phyloP scores from a whole-genome alignment of 2,888 invertebrate species.

The Junonia oenone region DNA sequence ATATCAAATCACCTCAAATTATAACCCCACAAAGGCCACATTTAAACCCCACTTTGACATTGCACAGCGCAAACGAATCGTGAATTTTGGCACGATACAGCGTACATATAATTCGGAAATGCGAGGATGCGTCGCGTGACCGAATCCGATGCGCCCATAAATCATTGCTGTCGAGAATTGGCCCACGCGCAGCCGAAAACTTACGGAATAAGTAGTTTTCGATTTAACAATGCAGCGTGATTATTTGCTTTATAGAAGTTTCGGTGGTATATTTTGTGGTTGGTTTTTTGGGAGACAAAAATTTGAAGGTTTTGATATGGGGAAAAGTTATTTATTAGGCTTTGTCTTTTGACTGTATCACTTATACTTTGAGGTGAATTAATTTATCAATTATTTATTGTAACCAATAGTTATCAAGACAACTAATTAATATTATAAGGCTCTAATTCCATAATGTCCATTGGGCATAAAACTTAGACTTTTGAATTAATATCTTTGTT shows the following conservation, averaged over 20 bases:
- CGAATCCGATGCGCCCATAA: constrained; percentile 12
- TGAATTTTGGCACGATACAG: constrained; percentile 13
- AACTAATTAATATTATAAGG: no score
- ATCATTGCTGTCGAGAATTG: constrained; percentile 12
- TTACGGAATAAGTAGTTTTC: constrained; percentile 6
- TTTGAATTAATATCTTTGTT: no score
- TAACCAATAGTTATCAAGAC: no score
- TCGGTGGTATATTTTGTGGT: neutral
- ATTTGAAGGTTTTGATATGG: no score
- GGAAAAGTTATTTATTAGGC: no score
- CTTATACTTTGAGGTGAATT: no score
- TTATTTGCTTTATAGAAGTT: constrained; percentile 3
- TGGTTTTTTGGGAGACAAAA: neutral
- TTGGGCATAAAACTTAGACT: no score
- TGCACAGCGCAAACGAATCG: constrained; percentile 13
- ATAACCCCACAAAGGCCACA: constrained; percentile 12
- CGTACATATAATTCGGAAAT: constrained; percentile 11
- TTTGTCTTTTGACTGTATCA: no score
- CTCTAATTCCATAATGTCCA: no score
- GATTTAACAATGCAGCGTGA: constrained; percentile 10
- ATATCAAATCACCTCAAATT: neutral
- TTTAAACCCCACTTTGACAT: constrained; percentile 16
- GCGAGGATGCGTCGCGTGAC: constrained; percentile 14
- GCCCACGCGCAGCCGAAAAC: constrained; percentile 5
- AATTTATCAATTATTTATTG: no score